Percentiles rank a stretch among this genome's conserved stretches.
phyloP scores from a whole-genome alignment of 2,888 invertebrate genomes.

The Tanytarsus gracilentus region DNA sequence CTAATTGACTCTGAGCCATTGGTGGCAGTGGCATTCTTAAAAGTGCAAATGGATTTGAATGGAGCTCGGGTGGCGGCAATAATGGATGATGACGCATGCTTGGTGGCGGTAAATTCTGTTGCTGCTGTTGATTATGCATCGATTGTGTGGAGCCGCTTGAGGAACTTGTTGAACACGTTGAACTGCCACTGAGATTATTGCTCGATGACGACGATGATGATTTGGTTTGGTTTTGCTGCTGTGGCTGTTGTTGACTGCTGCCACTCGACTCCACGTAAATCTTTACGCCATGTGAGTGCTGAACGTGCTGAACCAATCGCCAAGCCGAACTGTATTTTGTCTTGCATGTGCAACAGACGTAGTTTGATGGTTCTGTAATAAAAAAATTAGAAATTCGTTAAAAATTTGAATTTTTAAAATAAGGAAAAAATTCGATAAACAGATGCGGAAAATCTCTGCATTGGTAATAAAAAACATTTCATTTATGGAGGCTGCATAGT shows the following conservation, averaged over 20 bases:
- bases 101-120: constrained; percentile 50
- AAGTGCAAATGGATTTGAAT: constrained; percentile 63
- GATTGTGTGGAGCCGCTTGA: constrained; percentile 32
- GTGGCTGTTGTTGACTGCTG: constrained; percentile 31
- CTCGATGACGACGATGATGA: constrained; percentile 31
- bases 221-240: constrained; percentile 33
- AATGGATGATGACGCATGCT: constrained; percentile 58
- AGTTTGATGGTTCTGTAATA: constrained; percentile 85
- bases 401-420: background rate
- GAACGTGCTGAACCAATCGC: constrained; percentile 90
- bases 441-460: background rate
- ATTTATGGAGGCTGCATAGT: no score
- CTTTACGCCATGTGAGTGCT: constrained; percentile 86
- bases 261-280: constrained; percentile 68
- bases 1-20: constrained; percentile 56
- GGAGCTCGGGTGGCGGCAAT: constrained; percentile 62
- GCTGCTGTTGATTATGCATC: constrained; percentile 46
- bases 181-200: constrained; percentile 33
- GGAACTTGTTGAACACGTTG: constrained; percentile 32
- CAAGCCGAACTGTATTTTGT: constrained; percentile 88
- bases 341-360: constrained; percentile 90
- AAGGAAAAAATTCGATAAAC: background rate
- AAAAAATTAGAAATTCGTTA: constrained; percentile 34
- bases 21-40: constrained; percentile 68
- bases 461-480: constrained; percentile 25